Evolutionary conservation across 2,113 vertebrate genomes (phyloP), one percentile per base, ranked within the genome.

Genomic region (Tenebrosternarchus preto): DNA sequence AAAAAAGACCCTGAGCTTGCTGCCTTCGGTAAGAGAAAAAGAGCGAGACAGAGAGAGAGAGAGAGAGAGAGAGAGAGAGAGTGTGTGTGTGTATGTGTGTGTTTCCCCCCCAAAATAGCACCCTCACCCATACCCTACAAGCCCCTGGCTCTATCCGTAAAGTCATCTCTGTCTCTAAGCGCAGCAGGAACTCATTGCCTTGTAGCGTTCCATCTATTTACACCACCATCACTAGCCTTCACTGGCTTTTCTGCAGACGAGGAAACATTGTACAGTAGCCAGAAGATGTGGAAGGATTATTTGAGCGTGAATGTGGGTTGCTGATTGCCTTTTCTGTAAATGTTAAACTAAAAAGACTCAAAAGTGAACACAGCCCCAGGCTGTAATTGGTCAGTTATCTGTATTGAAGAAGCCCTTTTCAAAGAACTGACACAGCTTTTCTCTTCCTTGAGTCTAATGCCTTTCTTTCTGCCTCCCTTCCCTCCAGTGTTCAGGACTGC

Each of bases 1-100:
- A 99, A 98, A 86, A 98, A 96, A 88, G 97, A 98, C 70, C 95
- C 95, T 0, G 96, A 98, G 79, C 83, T 99, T 85, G 96, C 95
- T 81, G 94, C 95, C 0, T 99, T 99, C 80, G 95, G 98, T 99
- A 56, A 71, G 75, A 46, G 33, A 36, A 36, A 36, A 6, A 36
- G 33, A 36, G 33, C 2, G 33, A 36, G 33, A 36, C 3, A 36
- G 33, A 4, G 33, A 36, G 33, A 36, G 33, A 4, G 33, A 36
- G 33, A 4, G 33, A 36, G 46, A 46, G 53, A 15, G 15, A 20
- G 17, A 20, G 31, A 59, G 66, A 29, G 4, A 73, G 33, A 24
- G 59, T 9, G 6, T 66, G 17, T 25, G 16, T 46, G 56, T 55
- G 22, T 66, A 9, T 33, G 9, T 11, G 7, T 59, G 29, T 11